Evolutionary conservation across 2,113 vertebrate genomes (phyloP), one percentile per base, ranked within the genome.

Genomic region (Carassius auratus): DNA sequence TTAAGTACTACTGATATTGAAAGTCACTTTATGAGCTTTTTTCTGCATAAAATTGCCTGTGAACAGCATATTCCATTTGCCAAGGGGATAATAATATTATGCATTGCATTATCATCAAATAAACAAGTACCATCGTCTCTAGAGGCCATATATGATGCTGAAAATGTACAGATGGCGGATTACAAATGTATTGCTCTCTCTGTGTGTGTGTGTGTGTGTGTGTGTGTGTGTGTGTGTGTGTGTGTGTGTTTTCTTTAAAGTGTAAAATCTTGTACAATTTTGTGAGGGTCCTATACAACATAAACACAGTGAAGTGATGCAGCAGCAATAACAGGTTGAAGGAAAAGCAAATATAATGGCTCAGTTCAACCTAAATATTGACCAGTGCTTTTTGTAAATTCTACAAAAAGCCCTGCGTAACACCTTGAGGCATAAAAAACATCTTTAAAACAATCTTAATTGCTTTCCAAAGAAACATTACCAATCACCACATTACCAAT

Each of bases 401-500:
- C 84, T 86, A 75, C 90, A n/a, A 90, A 91, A 84, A 91, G 82
- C 76, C 26, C 78, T 84, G 88, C 86, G 89, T 89, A 68, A 90
- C 91, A 93, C 90, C 89, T 92, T 76, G 26, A 77, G 33, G 17
- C 10, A 19, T 42, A 62, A 42, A 62, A 30, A 76, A 3, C 10
- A 91, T 94, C 91, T 92, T 87, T 71, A 85, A 84, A 87, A 91
- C 0, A 91, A 93, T 93, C 92, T 92, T 94, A 94, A 93, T 93
- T 94, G 91, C 90, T 92, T 94, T 92, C 89, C 89, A 91, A 91
- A 92, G 91, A 91, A 92, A 92, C 86, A 91, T 86, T 90, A 83
- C 83, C 86, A 26, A 26, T 26, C 91, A 91, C 90, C 93, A 93
- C 92, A 87, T 94, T 94, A 92, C 91, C 93, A 95, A 94, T 94